Base-by-base conservation (phyloP, 1,140 invertebrate species). In the Nasonia giraulti region DNA sequence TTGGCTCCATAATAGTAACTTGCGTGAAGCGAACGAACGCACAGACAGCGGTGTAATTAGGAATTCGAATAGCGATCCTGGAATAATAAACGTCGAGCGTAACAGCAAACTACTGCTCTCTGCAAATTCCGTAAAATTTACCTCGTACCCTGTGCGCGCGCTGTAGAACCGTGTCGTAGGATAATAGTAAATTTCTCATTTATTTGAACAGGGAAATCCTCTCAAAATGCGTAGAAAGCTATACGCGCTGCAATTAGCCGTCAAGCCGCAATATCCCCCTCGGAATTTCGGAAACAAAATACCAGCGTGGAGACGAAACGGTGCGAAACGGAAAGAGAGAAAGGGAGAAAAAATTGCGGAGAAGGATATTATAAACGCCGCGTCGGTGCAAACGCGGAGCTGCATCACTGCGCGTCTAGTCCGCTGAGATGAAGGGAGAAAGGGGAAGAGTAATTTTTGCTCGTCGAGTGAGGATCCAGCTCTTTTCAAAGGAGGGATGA, bases 261-360 rank as follows among this genome's bases (percentile, higher is more conserved):
- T 50, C 71, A n/a, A 6, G 47, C 55, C 71, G 55, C 40, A 82
- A 71, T 82, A 55, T 82, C 40, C 7, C 31, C 23, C 71, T n/a
- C 69, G 2, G 40, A 82, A 82, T 74, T 62, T 62, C 55, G 55
- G 55, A 82, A 82, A 75, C 74, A 23, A 71, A 73, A 81, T 40
- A 11, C 17, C 2, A 55, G 27, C 40, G 23, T 40, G 17, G 37
- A 47, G 40, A 50, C 17, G 31, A 31, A 71, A 71, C 5, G 14
- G 27, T 6, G 23, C 23, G 68, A 71, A 31, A 71, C 31, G 23
- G 68, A 31, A 31, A 17, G 12, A 31, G 11, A 27, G 14, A 31
- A 11, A 17, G 62, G 2, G 62, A 55, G 55, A 37, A 50, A 40
- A 33, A 82, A 55, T 55, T 31, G 23, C 17, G 23, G 47, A 81